Percentiles rank a stretch among this genome's conserved stretches.
Conservation (phyloP, 1,140 invertebrate species). For the Atta cephalotes region DNA sequence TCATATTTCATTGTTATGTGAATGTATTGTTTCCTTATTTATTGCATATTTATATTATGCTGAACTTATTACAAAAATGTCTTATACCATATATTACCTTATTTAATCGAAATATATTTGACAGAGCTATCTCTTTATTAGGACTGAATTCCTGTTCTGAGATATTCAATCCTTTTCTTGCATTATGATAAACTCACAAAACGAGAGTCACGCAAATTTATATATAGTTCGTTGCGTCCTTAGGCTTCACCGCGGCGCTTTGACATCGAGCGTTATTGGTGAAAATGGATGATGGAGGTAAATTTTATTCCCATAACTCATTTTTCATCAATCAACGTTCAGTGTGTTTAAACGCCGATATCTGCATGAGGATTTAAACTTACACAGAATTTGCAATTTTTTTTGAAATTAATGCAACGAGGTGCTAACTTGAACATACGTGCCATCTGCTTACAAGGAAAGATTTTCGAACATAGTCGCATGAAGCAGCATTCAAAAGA, state of each 20-base stretch:
- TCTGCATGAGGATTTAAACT: not conserved
- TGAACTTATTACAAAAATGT: not conserved
- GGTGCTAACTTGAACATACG: constrained; percentile 25
- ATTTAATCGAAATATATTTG: constrained; percentile 4
- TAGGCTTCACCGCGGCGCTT: too few relatives aligned
- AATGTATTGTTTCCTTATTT: not conserved
- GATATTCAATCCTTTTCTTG: not conserved
- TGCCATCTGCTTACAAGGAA: constrained; percentile 60
- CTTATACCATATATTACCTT: not conserved
- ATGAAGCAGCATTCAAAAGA: constrained; percentile 72
- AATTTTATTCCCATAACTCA: too few relatives aligned
- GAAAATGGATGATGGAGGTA: too few relatives aligned
- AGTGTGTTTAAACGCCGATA: too few relatives aligned
- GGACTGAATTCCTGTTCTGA: not conserved
- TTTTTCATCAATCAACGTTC: too few relatives aligned
- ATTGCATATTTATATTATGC: not conserved
- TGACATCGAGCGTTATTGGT: too few relatives aligned
- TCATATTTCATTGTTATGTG: not conserved
- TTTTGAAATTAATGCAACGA: not conserved
- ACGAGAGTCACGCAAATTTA: not conserved
- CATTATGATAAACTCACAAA: not conserved
- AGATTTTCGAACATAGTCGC: constrained; percentile 39
- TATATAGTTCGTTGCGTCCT: too few relatives aligned
- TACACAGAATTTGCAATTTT: not conserved
- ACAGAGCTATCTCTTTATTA: not conserved